Conservation (phyloP, 2,797 vertebrate species). For the Sus cebifrons region DNA sequence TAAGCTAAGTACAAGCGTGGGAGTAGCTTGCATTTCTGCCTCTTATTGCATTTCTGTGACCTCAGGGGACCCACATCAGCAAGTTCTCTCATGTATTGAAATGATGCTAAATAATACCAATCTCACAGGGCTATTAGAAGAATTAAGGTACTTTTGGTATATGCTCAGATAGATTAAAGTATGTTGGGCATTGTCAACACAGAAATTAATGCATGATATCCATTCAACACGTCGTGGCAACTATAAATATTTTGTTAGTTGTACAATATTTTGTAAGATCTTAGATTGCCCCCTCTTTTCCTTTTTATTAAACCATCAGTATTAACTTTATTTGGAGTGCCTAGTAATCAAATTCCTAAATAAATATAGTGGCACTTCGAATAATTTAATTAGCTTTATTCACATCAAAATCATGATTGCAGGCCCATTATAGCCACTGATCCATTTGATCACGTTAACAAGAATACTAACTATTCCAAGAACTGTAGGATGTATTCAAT, state of each 20-base stretch:
- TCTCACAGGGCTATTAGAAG: neutral
- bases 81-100: neutral
- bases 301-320: neutral
- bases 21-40: neutral
- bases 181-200: neutral
- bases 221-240: neutral
- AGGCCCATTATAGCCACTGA: neutral
- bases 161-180: neutral
- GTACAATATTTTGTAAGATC: neutral
- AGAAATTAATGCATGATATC: neutral
- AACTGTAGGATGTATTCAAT: neutral
- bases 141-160: neutral
- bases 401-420: neutral
- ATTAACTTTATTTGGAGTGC: constrained; percentile 1
- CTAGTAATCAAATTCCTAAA: constrained; percentile 6
- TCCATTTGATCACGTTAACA: neutral
- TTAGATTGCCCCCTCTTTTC: neutral
- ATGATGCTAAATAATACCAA: neutral
- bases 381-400: constrained; percentile 26
- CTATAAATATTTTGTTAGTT: neutral
- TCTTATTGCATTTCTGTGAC: neutral
- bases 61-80: neutral
- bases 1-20: neutral
- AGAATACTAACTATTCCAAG: neutral
- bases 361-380: neutral